Percentiles rank a stretch among this genome's conserved stretches.
Evolutionary conservation across 2,888 invertebrate genomes (phyloP).

Genomic region (Cerastis leucographa): DNA sequence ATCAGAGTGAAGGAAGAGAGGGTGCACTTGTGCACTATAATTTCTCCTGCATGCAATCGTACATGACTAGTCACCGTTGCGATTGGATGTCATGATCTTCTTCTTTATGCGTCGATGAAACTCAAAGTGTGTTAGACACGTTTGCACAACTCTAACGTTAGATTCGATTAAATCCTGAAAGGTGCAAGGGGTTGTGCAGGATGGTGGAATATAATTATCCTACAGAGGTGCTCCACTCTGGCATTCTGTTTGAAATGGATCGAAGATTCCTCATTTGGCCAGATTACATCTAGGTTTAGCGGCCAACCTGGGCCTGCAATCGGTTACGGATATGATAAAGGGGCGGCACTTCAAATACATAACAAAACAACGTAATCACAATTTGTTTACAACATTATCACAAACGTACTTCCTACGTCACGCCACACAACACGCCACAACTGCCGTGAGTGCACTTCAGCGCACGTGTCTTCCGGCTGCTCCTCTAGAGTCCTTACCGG

Average conservation of each 20-base stretch:
- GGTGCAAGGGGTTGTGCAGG: too few species aligned
- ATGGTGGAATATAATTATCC: too few species aligned
- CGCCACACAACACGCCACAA: slow-evolving; percentile 13
- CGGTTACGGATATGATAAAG: neutral
- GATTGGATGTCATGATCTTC: neutral
- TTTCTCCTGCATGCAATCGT: neutral
- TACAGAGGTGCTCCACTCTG: too few species aligned
- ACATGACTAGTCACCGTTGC: neutral
- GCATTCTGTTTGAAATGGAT: too few species aligned
- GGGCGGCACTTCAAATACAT: neutral
- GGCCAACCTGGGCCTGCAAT: too few species aligned
- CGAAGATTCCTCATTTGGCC: too few species aligned
- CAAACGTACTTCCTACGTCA: slow-evolving; percentile 32
- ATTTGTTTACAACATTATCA: slow-evolving; percentile 17
- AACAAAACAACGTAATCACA: neutral
- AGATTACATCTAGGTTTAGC: too few species aligned
- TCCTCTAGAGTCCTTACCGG: slow-evolving; percentile 26
- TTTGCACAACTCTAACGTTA: too few species aligned
- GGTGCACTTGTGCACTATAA: neutral
- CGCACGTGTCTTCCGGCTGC: slow-evolving; percentile 65
- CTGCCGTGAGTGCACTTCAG: slow-evolving; percentile 45
- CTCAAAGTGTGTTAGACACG: too few species aligned
- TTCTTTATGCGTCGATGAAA: neutral
- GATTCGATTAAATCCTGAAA: too few species aligned
- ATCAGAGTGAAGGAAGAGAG: neutral